Evolutionary conservation across 2,797 vertebrate species (phyloP), one percentile per base, ranked within the genome.

Genomic region (Onychomys torridus): DNA sequence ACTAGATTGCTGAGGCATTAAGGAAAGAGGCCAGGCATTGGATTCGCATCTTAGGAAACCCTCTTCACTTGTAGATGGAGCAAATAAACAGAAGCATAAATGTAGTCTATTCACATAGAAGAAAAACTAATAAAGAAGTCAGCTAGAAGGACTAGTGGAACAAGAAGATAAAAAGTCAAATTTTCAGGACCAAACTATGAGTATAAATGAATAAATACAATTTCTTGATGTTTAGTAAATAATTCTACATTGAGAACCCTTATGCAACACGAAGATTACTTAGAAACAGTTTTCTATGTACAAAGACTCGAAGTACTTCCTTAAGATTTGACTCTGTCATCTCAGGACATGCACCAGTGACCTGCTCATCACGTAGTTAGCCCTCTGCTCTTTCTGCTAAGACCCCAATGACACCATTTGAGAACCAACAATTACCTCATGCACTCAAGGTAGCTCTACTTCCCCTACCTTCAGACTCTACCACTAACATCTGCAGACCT

Each of bases 261-360:
- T 52, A 59, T 27, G 12, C 94, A 55, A 81, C 8, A 69, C 37
- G 25, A 67, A 16, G 14, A 25, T 73, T 87, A 55, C 16, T 67
- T 79, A 32, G 75, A 83, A 52, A 59, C 17, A 59, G 0, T 8
- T 93, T 49, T 55, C 43, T 73, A 73, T 10, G n/a, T 67, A 40
- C 21, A 85, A 88, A 65, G 6, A 21, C 4, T 13, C 14, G 0
- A 37, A 69, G 5, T 27, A 14, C 9, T 49, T 90, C 13, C 40
- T 87, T 95, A 94, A 93, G 59, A 94, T 91, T 89, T 49, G 27
- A 91, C 16, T 67, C 32, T 1, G 67, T 67, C 32, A 67, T 85
- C 83, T 49, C 10, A 49, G 29, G 13, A 67, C 43, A 23, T 67
- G 83, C 43, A 13, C 6, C 32, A 67, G 21, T 49, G 29, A 46